Conservation (phyloP, 2,797 vertebrate species). For the Telmatherina bonti region DNA sequence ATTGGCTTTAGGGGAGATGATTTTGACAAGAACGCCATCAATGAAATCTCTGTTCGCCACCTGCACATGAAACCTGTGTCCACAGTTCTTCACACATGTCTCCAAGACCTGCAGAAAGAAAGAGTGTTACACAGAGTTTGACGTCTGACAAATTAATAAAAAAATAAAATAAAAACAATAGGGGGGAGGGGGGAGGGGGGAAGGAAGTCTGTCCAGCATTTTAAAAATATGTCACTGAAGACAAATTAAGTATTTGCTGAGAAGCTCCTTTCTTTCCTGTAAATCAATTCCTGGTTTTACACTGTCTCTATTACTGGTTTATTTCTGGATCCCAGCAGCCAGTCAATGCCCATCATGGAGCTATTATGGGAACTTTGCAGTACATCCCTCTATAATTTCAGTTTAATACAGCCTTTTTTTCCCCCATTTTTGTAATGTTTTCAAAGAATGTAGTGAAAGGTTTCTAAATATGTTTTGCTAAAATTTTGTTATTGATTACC, state of each 20-base stretch:
- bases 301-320: background rate
- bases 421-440: background rate
- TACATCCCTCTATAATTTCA: background rate
- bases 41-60: constrained; percentile 97
- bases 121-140: background rate
- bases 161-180: background rate
- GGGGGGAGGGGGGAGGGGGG: too few species aligned
- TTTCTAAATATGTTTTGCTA: background rate
- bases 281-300: background rate
- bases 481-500: background rate
- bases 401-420: background rate
- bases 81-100: constrained; percentile 99
- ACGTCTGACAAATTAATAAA: background rate
- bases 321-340: background rate
- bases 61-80: constrained; percentile 95
- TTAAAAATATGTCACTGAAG: background rate
- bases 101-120: constrained; percentile 89
- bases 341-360: background rate
- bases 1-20: constrained; percentile 95
- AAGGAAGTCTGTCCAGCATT: too few species aligned
- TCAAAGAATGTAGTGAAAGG: background rate
- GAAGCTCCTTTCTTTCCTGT: background rate
- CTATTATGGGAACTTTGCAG: background rate
- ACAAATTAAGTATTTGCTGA: background rate
- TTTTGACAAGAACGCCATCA: constrained; percentile 94